Evolutionary conservation across 2,113 vertebrate genomes (phyloP).

Genomic region (Galeopterus variegatus): DNA sequence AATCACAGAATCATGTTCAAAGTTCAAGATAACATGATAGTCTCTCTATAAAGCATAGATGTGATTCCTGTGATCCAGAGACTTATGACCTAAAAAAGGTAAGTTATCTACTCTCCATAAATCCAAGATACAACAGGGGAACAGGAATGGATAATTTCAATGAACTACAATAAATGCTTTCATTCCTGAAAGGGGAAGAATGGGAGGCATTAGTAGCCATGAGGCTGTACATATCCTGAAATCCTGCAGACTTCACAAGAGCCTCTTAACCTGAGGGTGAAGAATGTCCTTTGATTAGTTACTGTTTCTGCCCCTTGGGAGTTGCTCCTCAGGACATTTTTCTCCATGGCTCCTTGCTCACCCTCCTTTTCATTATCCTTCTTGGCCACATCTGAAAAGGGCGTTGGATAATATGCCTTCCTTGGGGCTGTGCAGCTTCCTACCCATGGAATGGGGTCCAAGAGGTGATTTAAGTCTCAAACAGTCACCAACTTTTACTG

Average conservation of each 20-base stretch:
- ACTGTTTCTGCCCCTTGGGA: background rate
- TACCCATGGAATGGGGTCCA: background rate
- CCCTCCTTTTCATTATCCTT: background rate
- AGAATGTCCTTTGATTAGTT: background rate
- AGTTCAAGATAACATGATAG: background rate
- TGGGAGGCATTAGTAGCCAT: background rate
- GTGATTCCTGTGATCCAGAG: background rate
- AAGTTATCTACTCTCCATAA: background rate
- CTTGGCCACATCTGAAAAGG: background rate
- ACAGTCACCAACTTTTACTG: background rate
- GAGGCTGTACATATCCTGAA: background rate
- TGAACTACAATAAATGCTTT: background rate
- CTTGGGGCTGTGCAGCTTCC: background rate
- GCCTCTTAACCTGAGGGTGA: background rate
- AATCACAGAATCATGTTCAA: background rate
- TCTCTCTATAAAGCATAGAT: background rate
- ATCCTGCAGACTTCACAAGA: background rate
- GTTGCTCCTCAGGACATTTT: background rate
- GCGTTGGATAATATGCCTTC: background rate
- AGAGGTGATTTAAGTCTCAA: background rate
- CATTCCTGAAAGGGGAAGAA: background rate
- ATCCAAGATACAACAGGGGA: background rate
- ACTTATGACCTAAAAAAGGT: background rate
- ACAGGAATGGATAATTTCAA: background rate
- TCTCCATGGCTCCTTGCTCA: background rate